Base-by-base conservation (phyloP, 2,888 invertebrate genomes). In the Drosophila prolongata region DNA sequence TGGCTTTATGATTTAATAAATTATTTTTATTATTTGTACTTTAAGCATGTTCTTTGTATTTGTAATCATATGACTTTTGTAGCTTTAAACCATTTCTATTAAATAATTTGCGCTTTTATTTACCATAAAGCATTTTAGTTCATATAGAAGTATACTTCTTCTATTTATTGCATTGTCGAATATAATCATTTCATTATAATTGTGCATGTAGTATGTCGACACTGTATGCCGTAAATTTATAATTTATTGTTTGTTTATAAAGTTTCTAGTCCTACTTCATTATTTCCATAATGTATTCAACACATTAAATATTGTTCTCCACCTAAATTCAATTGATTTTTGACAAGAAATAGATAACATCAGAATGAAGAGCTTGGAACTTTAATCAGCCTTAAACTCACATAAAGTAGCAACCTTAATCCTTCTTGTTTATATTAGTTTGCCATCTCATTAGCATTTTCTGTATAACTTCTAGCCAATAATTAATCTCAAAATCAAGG, bases 401-500 rank as follows among this genome's bases (percentile, higher is more conserved):
- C 34, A 49, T 8, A 35, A 34, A 49, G 34, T 4, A 14, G 1
- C 54, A 52, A 19, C n/a, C 13, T 4, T 52, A n/a, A 16, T n/a
- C 14, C 58, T 10, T 11, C 19, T 34, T 42, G 58, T 57, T 34
- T 19, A 57, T 37, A n/a, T 14, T 40, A 57, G 13, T 14, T 19
- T 34, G 19, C 30, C 19, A 27, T 19, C 40, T 43, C 60, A 61
- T 59, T 59, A 59, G 60, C 43, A 61, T 60, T 19, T 19, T 57
- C 35, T 35, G 42, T 57, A 58, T 59, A 57, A 43, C 14, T 35
- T 35, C 24, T 58, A 43, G 34, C 59, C 42, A 58, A 59, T 58
- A 58, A 58, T 58, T 57, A 42, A 57, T 40, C 40, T 13, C 16
- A n/a, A 57, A 34, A 34, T 14, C 42, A 14, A 35, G 57, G 56